These are phyloP conservation scores for Pseudomyrmex flavicornis DNA, from an alignment of 1,140 invertebrate species.

Conservation along the genomic window DNA sequence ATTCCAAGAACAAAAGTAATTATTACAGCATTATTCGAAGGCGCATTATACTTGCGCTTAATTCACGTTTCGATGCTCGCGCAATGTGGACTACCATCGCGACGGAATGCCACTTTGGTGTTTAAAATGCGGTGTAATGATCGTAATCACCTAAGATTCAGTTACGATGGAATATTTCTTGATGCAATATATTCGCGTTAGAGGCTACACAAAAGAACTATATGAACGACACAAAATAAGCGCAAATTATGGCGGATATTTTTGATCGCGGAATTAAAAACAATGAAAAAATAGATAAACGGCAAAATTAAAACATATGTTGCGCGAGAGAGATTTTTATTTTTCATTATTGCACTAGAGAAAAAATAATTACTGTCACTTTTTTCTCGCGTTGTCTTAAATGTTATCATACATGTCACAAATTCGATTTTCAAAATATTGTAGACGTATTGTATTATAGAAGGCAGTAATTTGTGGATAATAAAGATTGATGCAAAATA, in stretches of 20 bases:
- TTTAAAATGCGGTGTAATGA: slow-evolving; percentile 80
- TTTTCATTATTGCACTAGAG: background rate
- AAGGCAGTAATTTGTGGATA: background rate
- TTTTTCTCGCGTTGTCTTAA: slow-evolving; percentile 26
- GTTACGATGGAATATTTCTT: slow-evolving; percentile 76
- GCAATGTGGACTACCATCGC: slow-evolving; percentile 76
- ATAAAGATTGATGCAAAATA: background rate
- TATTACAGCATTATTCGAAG: slow-evolving; percentile 71
- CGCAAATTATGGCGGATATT: slow-evolving; percentile 49
- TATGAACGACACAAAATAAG: slow-evolving; percentile 41
- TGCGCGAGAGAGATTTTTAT: background rate
- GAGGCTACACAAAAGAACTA: slow-evolving; percentile 64
- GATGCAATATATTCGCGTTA: slow-evolving; percentile 61
- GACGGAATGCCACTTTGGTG: slow-evolving; percentile 79
- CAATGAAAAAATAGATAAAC: background rate
- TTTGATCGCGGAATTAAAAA: slow-evolving; percentile 2
- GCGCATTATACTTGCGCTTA: slow-evolving; percentile 68
- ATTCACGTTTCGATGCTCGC: slow-evolving; percentile 78
- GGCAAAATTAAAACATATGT: background rate
- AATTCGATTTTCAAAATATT: slow-evolving; percentile 22
- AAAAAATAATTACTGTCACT: background rate
- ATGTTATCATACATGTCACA: background rate
- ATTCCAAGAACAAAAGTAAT: slow-evolving; percentile 73
- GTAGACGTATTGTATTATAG: slow-evolving; percentile 39
- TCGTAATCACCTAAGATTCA: slow-evolving; percentile 78